Percentiles rank a stretch among this genome's conserved stretches.
Evolutionary conservation across 2,888 invertebrate species (phyloP).

Genomic region (Periphyllus acericola): DNA sequence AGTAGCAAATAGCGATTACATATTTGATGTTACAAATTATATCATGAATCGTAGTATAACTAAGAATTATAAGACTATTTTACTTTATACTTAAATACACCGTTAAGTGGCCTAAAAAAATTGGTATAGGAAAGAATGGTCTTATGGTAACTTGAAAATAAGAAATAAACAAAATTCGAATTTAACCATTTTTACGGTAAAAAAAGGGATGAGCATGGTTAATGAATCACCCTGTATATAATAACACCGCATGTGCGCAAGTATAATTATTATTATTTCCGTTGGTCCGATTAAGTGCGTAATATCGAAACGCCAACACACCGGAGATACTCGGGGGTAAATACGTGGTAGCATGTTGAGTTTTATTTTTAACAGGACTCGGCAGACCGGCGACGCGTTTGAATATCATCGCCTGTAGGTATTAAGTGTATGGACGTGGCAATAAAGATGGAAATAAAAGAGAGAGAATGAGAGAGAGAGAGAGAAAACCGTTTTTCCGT

Average conservation of each 20-base stretch:
- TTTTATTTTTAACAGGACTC: conserved; percentile 16
- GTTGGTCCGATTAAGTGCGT: background rate
- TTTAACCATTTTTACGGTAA: no score
- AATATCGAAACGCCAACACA: background rate
- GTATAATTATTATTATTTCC: background rate
- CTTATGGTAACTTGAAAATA: no score
- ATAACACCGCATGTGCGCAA: background rate
- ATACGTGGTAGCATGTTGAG: background rate
- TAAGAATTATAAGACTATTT: no score
- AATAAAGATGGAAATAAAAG: background rate
- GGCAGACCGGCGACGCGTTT: background rate
- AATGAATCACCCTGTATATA: no score
- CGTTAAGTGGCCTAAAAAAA: no score
- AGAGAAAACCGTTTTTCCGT: background rate
- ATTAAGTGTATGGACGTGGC: background rate
- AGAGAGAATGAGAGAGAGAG: background rate
- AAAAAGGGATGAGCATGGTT: no score
- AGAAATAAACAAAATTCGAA: no score
- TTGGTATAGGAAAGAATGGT: no score
- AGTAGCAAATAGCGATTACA: no score
- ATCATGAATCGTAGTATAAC: no score
- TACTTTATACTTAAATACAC: no score
- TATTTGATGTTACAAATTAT: no score
- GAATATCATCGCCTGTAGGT: background rate
- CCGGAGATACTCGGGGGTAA: background rate